A percentile compares a stretch with the other conserved stretches of the same genome.
phyloP scores from a whole-genome alignment of 2,888 invertebrate genomes.

The Morpho achilles region DNA sequence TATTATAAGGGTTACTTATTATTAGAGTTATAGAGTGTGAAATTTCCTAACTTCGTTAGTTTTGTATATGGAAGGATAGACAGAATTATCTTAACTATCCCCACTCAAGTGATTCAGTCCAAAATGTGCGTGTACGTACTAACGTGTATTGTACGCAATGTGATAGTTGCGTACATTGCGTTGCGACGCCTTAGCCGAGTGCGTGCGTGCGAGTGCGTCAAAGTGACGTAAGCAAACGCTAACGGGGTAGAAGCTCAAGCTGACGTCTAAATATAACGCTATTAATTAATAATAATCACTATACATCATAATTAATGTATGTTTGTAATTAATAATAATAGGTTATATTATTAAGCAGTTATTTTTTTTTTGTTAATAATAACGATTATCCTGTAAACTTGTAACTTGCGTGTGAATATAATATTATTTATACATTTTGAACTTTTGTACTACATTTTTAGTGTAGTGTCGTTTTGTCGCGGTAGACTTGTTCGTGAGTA shows the following conservation, averaged over 20 bases:
- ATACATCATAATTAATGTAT: constrained; percentile 12
- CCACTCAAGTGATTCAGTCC: too few relatives aligned
- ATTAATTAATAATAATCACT: constrained; percentile 1
- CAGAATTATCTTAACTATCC: too few relatives aligned
- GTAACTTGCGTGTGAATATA: constrained; percentile 20
- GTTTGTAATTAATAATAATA: constrained; percentile 25
- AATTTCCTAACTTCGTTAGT: too few relatives aligned
- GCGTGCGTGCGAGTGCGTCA: too few relatives aligned
- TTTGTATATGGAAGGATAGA: too few relatives aligned
- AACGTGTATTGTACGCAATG: too few relatives aligned
- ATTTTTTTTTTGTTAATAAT: constrained; percentile 21
- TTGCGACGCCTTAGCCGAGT: too few relatives aligned
- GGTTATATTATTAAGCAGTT: constrained; percentile 23
- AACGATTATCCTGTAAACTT: constrained; percentile 18
- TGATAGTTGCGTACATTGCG: too few relatives aligned
- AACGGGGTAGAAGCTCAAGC: background rate
- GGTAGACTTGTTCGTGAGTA: background rate
- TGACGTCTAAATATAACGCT: constrained; percentile 3
- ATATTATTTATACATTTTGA: constrained; percentile 16
- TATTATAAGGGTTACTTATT: too few relatives aligned
- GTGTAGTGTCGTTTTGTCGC: constrained; percentile 3
- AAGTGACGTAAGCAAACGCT: too few relatives aligned
- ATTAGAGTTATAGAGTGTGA: too few relatives aligned
- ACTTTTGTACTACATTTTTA: constrained; percentile 7
- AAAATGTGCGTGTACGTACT: too few relatives aligned